phyloP scores from a whole-genome alignment of 2,888 invertebrate species.

The Ichneumoninae sp. region DNA sequence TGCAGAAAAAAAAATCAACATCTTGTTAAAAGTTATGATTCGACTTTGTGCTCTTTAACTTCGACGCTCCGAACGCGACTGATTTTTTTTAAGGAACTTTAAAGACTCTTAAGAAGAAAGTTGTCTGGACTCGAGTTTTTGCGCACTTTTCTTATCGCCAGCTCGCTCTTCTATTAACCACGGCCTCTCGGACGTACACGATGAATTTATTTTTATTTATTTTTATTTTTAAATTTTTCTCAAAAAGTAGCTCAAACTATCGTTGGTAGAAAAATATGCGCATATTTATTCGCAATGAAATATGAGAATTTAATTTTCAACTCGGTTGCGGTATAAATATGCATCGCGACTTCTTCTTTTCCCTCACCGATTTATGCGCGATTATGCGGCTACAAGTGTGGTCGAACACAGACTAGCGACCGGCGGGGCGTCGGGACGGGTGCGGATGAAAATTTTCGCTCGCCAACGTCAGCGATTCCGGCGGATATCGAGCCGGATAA shows the following conservation, averaged over 20 bases:
- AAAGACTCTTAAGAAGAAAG: too few species aligned
- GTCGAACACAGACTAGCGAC: constrained; percentile 41
- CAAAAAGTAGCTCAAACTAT: constrained; percentile 39
- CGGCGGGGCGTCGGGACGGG: neutral
- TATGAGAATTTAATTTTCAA: constrained; percentile 79
- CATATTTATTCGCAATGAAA: constrained; percentile 66
- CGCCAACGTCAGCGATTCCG: constrained; percentile 48
- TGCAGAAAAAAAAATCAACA: too few species aligned
- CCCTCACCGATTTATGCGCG: constrained; percentile 76
- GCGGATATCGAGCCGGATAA: constrained; percentile 51
- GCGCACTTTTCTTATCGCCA: too few species aligned
- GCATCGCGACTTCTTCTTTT: constrained; percentile 69
- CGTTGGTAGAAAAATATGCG: constrained; percentile 67
- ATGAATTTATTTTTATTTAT: too few species aligned
- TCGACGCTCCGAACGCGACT: neutral
- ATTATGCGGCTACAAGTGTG: constrained; percentile 70
- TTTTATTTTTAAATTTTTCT: neutral
- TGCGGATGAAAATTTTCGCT: constrained; percentile 36
- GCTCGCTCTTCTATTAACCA: too few species aligned
- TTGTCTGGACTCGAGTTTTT: too few species aligned
- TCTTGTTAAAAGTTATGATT: too few species aligned
- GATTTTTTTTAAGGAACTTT: too few species aligned
- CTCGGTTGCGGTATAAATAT: constrained; percentile 75
- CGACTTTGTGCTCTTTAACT: neutral
- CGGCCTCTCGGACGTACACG: too few species aligned